A percentile compares a stretch with the other conserved stretches of the same genome.
Evolutionary conservation across 2,797 vertebrate species (phyloP).

Genomic region (Acrossocheilus wenchowensis): DNA sequence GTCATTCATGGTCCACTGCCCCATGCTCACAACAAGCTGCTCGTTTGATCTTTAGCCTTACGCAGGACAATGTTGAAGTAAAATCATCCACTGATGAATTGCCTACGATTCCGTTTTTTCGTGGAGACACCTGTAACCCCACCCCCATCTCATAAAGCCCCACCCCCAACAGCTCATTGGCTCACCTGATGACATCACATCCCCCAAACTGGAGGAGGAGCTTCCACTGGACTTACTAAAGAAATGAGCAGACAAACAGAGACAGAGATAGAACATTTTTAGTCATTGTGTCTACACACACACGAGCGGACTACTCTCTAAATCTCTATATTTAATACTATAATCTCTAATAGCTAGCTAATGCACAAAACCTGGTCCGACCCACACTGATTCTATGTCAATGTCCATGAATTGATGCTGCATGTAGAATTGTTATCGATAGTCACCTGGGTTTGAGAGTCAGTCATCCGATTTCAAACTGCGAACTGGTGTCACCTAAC

Average conservation of each 20-base stretch:
- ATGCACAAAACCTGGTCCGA: slow-evolving; percentile 24
- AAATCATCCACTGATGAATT: slow-evolving; percentile 57
- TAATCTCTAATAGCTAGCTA: slow-evolving; percentile 10
- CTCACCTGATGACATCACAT: slow-evolving; percentile 86
- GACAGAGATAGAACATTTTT: slow-evolving; percentile 54
- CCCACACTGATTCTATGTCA: slow-evolving; percentile 11
- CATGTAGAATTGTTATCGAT: slow-evolving; percentile 25
- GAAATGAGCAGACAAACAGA: slow-evolving; percentile 62
- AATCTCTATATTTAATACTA: slow-evolving; percentile 30
- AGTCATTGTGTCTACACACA: slow-evolving; percentile 28
- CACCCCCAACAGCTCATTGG: slow-evolving; percentile 58
- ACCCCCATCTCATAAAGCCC: slow-evolving; percentile 49
- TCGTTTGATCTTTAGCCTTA: slow-evolving; percentile 62
- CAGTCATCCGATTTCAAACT: slow-evolving; percentile 47
- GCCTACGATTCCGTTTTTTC: slow-evolving; percentile 58
- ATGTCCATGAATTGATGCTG: slow-evolving; percentile 16
- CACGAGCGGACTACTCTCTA: slow-evolving; percentile 43
- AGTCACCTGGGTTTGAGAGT: slow-evolving; percentile 40
- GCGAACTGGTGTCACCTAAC: slow-evolving; percentile 35
- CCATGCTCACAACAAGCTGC: slow-evolving; percentile 59
- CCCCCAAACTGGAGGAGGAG: slow-evolving; percentile 94
- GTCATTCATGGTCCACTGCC: slow-evolving; percentile 54
- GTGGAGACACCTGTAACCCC: slow-evolving; percentile 60
- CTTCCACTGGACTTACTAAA: slow-evolving; percentile 95
- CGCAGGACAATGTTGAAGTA: slow-evolving; percentile 62